Evolutionary conservation across 2,888 invertebrate genomes (phyloP).

Genomic region (Drosophila villosipedis): DNA sequence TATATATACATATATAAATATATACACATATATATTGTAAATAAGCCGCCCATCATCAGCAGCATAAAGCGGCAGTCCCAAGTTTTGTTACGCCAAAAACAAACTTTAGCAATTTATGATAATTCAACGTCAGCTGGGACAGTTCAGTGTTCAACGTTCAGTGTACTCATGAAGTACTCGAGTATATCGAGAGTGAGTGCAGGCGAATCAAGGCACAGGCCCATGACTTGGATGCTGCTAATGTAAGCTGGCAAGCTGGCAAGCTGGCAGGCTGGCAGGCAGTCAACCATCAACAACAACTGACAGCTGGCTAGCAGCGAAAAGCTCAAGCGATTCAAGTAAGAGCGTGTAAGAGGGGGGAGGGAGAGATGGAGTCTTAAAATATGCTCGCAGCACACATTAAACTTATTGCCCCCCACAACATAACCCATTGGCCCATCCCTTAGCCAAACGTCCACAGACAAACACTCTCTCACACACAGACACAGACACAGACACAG

Average conservation of each 20-base stretch:
- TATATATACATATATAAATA: slow-evolving; percentile 5
- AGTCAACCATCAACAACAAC: slow-evolving; percentile 73
- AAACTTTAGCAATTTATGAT: slow-evolving; percentile 83
- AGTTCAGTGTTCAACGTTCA: slow-evolving; percentile 70
- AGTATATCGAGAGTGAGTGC: slow-evolving; percentile 27
- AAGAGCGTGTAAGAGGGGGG: slow-evolving; percentile 1
- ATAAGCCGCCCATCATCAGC: slow-evolving; percentile 51
- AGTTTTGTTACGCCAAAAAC: slow-evolving; percentile 78
- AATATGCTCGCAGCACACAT: slow-evolving; percentile 78
- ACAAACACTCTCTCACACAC: slow-evolving; percentile 11
- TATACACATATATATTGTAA: slow-evolving; percentile 8
- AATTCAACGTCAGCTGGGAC: slow-evolving; percentile 84
- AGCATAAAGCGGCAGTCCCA: slow-evolving; percentile 53
- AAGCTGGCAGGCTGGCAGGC: slow-evolving; percentile 46
- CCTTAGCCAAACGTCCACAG: slow-evolving; percentile 10
- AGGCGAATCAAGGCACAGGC: slow-evolving; percentile 36
- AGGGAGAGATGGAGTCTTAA: slow-evolving; percentile 46
- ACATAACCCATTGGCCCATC: slow-evolving; percentile 23
- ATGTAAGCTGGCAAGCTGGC: slow-evolving; percentile 53
- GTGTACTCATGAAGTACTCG: slow-evolving; percentile 54
- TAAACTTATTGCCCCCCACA: slow-evolving; percentile 75
- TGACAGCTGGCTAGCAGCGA: slow-evolving; percentile 75
- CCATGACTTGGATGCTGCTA: slow-evolving; percentile 59
- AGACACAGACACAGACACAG: slow-evolving; percentile 10
- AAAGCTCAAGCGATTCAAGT: slow-evolving; percentile 45